Conservation (phyloP, 2,888 invertebrate genomes). For the Lepidocyrtinus sp. region DNA sequence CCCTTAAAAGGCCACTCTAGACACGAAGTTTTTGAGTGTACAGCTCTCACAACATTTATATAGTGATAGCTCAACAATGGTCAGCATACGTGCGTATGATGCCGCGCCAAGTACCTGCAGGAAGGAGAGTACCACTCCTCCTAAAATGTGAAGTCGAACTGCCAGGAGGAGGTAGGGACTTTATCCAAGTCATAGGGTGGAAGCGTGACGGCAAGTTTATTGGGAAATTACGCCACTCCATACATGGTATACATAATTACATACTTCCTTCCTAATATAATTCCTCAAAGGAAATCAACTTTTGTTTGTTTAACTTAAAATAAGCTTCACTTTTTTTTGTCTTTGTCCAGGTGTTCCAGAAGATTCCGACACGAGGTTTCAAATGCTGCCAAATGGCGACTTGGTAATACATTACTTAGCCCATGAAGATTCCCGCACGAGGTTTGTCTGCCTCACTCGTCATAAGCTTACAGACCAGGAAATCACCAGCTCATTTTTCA, state of each 20-base stretch:
- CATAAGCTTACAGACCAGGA: slow-evolving; percentile 66
- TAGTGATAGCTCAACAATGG: slow-evolving; percentile 68
- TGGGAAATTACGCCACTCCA: slow-evolving; percentile 31
- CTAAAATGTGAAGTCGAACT: slow-evolving; percentile 68
- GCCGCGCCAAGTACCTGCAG: slow-evolving; percentile 51
- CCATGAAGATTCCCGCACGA: slow-evolving; percentile 59
- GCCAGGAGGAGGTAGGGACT: slow-evolving; percentile 67
- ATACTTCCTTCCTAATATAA: neutral
- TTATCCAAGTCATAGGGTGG: slow-evolving; percentile 67
- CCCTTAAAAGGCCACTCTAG: no score
- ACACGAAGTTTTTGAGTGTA: no score
- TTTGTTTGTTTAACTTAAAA: slow-evolving; percentile 12
- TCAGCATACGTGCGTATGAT: slow-evolving; percentile 62
- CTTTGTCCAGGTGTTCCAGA: slow-evolving; percentile 56
- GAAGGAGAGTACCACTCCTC: slow-evolving; percentile 40
- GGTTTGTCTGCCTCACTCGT: slow-evolving; percentile 63
- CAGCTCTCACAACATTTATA: neutral
- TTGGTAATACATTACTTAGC: slow-evolving; percentile 63
- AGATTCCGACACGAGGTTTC: slow-evolving; percentile 59
- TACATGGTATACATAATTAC: slow-evolving; percentile 41
- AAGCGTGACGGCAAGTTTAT: slow-evolving; percentile 63
- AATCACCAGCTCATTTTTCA: slow-evolving; percentile 63
- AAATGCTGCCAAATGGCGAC: slow-evolving; percentile 68
- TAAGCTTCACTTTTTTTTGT: neutral
- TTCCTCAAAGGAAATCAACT: slow-evolving; percentile 22